Evolutionary conservation across 2,888 invertebrate genomes (phyloP), one percentile per base, ranked within the genome.

Genomic region (Trissoscelio sp.): DNA sequence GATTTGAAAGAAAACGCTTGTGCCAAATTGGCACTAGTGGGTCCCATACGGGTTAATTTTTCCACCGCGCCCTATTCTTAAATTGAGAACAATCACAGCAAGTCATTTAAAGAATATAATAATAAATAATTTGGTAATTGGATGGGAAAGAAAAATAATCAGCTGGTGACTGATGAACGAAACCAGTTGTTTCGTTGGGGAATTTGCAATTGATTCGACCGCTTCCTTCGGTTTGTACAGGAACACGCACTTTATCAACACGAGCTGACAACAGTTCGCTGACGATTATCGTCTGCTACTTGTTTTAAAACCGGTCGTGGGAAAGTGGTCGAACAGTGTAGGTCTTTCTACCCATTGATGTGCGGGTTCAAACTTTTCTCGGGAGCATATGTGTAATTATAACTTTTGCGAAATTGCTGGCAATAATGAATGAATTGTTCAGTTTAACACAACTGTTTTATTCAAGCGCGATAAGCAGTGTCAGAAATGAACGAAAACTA

Each of bases 231-330:
- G 24, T 39, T 58, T 44, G 6, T 44, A 7, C 20, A 11, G 20
- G 39, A 55, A 42, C 55, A 9, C 0, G 11, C 31, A 18, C 39
- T 53, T 55, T 64, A 60, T 74, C 74, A 64, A 44, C 64, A 34
- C 42, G 31, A 39, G 34, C 46, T 74, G 57, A 74, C 64, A 64
- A 53, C 34, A 55, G 34, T 60, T 44, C 48, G 37, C 53, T 44
- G 58, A 57, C 69, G 37, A 69, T 64, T 70, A 58, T 64, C 78
- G 60, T 78, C 46, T 55, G 57, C 60, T 44, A 69, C 66, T 66
- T 58, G 66, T 72, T 77, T 79, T 64, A 72, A 72, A 79, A 39
- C 46, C 14, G 22, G 51, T 57, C 78, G 78, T 72, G 78, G 72
- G 78, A 79, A 79, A 79, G 78, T 51, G 24, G 55, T 79, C 64